These are phyloP conservation scores for Rafetus swinhoei DNA, from an alignment of 2,113 vertebrate genomes.

Conservation along the genomic window DNA sequence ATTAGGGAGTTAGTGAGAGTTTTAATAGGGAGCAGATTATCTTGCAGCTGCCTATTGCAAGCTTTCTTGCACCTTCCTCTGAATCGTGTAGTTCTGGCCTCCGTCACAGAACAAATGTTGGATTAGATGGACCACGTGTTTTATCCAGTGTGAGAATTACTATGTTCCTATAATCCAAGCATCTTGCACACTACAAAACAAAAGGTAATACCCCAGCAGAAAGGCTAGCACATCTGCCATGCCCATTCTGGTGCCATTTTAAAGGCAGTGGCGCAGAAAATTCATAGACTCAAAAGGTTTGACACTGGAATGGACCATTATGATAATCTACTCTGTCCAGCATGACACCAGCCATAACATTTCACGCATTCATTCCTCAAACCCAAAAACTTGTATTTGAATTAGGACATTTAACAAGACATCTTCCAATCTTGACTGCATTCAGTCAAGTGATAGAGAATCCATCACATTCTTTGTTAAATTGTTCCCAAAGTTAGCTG, in stretches of 20 bases:
- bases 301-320: background rate
- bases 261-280: too few relatives aligned
- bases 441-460: fast-evolving
- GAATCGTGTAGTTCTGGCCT: background rate
- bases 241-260: too few relatives aligned
- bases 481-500: background rate
- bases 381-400: background rate
- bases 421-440: background rate
- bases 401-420: background rate
- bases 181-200: background rate
- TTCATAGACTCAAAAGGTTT: background rate
- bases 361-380: background rate
- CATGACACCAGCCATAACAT: fast-evolving
- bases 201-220: background rate
- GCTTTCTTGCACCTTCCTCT: background rate
- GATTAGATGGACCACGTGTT: background rate
- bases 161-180: background rate
- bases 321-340: background rate
- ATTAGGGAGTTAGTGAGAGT: background rate
- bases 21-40: background rate
- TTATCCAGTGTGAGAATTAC: background rate
- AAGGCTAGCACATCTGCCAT: background rate
- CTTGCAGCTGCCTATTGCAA: too few relatives aligned
- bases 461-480: background rate
- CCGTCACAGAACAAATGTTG: background rate